Percentiles rank a stretch among this genome's conserved stretches.
Evolutionary conservation across 2,113 vertebrate species (phyloP).

Genomic region (Gila orcuttii): DNA sequence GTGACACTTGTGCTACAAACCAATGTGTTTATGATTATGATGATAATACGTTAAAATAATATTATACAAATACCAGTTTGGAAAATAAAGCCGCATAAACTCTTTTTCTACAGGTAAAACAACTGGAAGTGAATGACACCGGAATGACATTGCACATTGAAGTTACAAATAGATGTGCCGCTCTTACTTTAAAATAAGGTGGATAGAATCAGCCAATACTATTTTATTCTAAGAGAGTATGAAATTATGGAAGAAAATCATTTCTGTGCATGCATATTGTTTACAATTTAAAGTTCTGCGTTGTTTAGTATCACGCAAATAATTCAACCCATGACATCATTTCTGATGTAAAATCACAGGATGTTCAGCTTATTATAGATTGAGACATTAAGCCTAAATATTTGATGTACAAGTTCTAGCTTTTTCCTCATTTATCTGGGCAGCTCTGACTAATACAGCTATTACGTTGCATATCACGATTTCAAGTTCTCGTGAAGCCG

Average conservation of each 20-base stretch:
- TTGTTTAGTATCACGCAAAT: background rate
- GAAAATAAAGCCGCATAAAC: too few relatives aligned
- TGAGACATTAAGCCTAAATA: constrained; percentile 15
- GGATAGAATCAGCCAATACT: background rate
- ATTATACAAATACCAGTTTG: too few relatives aligned
- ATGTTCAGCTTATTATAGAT: background rate
- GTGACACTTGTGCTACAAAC: too few relatives aligned
- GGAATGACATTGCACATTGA: too few relatives aligned
- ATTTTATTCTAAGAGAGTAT: background rate
- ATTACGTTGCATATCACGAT: background rate
- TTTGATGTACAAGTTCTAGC: background rate
- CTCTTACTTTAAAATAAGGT: too few relatives aligned
- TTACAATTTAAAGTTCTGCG: background rate
- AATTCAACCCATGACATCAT: background rate
- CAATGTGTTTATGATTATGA: too few relatives aligned
- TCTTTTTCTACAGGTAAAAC: too few relatives aligned
- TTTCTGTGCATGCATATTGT: background rate
- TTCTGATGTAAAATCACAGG: background rate
- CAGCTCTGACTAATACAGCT: constrained; percentile 2
- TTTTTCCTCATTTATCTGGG: background rate
- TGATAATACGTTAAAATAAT: too few relatives aligned
- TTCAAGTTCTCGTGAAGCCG: background rate
- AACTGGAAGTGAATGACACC: too few relatives aligned
- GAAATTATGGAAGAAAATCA: background rate
- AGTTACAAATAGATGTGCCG: too few relatives aligned